These are phyloP conservation scores for Macrochelys suwanniensis DNA, from an alignment of 2,797 vertebrate species.

Conservation along the genomic window DNA sequence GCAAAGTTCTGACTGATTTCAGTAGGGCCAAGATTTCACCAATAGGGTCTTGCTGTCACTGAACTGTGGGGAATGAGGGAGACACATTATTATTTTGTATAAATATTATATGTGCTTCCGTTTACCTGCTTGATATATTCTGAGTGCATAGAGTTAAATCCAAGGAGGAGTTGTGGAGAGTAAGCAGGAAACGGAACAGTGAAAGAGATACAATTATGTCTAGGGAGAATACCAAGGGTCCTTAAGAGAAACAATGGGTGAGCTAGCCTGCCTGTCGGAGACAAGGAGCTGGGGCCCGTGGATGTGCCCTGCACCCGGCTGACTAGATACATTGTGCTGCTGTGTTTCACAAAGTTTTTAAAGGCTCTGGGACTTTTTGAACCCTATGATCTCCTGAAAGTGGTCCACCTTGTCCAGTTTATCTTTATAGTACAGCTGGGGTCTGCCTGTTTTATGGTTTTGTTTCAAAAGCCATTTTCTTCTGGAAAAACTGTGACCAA, in stretches of 20 bases:
- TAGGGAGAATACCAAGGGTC: no score
- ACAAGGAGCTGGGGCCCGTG: no score
- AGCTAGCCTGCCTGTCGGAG: no score
- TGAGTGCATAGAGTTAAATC: no score
- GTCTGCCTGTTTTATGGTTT: slow-evolving; percentile 93
- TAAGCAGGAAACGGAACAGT: no score
- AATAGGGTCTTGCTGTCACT: neutral
- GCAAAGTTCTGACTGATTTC: neutral
- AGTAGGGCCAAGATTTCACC: neutral
- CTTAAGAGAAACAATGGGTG: no score
- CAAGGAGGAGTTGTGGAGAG: no score
- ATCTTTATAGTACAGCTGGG: slow-evolving; percentile 95
- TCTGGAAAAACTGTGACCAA: slow-evolving; percentile 93
- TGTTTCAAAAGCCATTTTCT: slow-evolving; percentile 98
- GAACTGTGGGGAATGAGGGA: neutral
- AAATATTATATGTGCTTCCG: no score
- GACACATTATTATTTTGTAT: neutral
- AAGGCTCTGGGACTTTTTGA: slow-evolving; percentile 96
- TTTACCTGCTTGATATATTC: no score
- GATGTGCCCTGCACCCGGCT: slow-evolving; percentile 72
- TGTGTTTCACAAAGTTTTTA: slow-evolving; percentile 91
- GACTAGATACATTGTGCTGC: slow-evolving; percentile 90
- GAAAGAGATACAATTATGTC: no score
- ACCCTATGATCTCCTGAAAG: slow-evolving; percentile 95
- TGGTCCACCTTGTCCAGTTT: slow-evolving; percentile 96